Conservation (phyloP, 2,113 vertebrate genomes). For the Panthera uncia region DNA sequence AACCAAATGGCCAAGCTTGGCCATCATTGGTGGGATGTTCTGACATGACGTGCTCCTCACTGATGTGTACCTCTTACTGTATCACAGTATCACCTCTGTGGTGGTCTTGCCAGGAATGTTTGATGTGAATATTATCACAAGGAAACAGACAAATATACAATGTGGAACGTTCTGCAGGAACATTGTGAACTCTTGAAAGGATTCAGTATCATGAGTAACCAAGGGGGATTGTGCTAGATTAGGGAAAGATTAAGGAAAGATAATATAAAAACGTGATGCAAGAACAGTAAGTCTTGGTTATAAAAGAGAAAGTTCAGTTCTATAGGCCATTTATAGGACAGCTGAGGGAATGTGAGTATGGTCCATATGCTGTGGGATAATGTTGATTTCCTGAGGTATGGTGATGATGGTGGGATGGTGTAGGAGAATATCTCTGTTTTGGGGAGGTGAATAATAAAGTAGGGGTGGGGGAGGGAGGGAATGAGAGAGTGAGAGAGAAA, state of each 20-base stretch:
- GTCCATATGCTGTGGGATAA: not conserved
- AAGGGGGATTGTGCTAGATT: not conserved
- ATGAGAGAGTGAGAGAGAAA: not conserved
- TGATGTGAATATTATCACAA: constrained; percentile 12
- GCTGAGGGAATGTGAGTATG: not conserved
- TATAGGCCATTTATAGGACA: not conserved
- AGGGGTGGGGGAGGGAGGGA: not conserved
- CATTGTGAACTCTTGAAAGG: constrained; percentile 5
- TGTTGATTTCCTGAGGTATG: constrained; percentile 7
- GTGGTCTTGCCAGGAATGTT: constrained; percentile 25
- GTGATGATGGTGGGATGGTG: not conserved
- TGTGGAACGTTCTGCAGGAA: constrained; percentile 1
- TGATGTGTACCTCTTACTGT: not conserved
- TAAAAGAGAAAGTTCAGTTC: not conserved
- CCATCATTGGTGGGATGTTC: not conserved
- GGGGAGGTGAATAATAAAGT: constrained; percentile 17
- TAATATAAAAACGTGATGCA: not conserved
- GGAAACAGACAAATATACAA: constrained; percentile 44
- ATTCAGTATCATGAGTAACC: constrained; percentile 28
- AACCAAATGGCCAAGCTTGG: not conserved
- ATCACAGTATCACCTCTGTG: not conserved
- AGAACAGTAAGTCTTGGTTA: not conserved
- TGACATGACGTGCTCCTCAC: not conserved
- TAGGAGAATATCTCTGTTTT: not conserved
- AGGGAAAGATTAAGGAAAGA: not conserved